Conservation (phyloP, 2,113 vertebrate genomes). For the Phylloscopus whistleri region DNA sequence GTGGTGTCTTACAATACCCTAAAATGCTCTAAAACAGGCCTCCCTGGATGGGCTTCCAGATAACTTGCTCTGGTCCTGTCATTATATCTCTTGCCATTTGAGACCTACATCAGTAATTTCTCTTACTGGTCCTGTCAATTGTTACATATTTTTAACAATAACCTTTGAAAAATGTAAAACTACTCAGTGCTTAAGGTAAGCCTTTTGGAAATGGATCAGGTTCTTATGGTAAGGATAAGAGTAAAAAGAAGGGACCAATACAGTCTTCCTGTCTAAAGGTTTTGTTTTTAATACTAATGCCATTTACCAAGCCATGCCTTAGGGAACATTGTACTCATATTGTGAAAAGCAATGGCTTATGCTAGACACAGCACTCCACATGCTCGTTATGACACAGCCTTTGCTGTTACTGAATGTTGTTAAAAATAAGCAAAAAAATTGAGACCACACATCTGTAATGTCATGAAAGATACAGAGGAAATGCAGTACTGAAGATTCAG, state of each 20-base stretch:
- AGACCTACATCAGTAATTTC: background rate
- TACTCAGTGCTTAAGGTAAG: background rate
- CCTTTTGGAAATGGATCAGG: background rate
- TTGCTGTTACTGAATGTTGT: background rate
- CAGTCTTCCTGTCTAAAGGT: background rate
- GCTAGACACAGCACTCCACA: background rate
- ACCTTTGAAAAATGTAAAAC: background rate
- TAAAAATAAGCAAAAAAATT: slow-evolving; percentile 3
- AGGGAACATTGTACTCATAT: background rate
- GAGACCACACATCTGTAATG: background rate
- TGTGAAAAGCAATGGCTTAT: background rate
- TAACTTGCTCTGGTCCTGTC: background rate
- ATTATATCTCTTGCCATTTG: background rate
- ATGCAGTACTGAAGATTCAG: background rate
- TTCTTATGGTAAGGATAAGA: background rate
- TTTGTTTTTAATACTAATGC: background rate
- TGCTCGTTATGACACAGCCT: background rate
- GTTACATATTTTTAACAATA: background rate
- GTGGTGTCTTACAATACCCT: background rate
- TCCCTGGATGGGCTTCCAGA: background rate
- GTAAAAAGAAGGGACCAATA: background rate
- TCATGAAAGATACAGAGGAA: background rate
- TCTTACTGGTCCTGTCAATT: background rate
- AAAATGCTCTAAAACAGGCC: background rate
- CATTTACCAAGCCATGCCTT: background rate